Evolutionary conservation across 2,888 invertebrate species (phyloP).

Genomic region (Lysandra bellargus): DNA sequence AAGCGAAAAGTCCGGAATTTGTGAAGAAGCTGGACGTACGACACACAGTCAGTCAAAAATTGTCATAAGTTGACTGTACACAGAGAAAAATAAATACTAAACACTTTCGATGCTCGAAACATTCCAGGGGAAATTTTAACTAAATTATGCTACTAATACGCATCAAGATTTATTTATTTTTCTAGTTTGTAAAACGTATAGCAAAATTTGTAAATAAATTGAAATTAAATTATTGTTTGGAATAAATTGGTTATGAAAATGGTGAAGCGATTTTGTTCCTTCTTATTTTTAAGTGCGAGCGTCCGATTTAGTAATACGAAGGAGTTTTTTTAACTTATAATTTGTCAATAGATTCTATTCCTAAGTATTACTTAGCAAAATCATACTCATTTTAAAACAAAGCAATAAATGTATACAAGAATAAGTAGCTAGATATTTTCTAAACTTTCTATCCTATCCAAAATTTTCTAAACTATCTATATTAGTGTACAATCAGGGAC

Average conservation of each 20-base stretch:
- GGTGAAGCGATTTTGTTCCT: neutral
- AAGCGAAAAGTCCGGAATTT: neutral
- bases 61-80: slow-evolving; percentile 8
- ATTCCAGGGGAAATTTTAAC: slow-evolving; percentile 22
- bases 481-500: slow-evolving; percentile 18
- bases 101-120: slow-evolving; percentile 23
- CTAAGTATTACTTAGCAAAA: neutral
- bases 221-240: slow-evolving; percentile 5
- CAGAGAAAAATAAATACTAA: slow-evolving; percentile 20
- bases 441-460: slow-evolving; percentile 9
- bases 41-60: neutral
- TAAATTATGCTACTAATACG: slow-evolving; percentile 21
- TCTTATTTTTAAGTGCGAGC: slow-evolving; percentile 5
- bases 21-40: neutral
- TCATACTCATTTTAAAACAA: slow-evolving; percentile 22
- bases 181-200: slow-evolving; percentile 7
- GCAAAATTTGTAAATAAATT: slow-evolving; percentile 29
- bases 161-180: slow-evolving; percentile 27
- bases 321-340: neutral
- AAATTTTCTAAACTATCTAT: neutral
- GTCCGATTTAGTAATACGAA: slow-evolving; percentile 6
- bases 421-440: neutral
- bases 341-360: slow-evolving; percentile 17
- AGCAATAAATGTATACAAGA: slow-evolving; percentile 22
- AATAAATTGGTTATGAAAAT: slow-evolving; percentile 6